Conservation (phyloP, 1,140 invertebrate genomes). For the Anoplolepis gracilipes region DNA sequence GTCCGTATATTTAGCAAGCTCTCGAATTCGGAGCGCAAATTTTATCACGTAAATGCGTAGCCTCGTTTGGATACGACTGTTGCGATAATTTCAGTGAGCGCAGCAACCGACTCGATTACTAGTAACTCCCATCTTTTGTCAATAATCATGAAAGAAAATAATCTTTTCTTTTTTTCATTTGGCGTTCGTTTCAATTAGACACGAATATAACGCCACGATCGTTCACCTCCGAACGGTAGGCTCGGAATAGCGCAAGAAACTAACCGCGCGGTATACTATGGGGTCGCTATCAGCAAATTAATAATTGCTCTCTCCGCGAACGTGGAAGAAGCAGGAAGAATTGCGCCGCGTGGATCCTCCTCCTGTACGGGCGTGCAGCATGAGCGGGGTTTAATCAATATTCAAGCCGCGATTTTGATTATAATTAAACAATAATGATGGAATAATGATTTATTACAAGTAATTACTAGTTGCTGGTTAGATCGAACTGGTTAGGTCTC, state of each 20-base stretch:
- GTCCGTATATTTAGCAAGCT: neutral
- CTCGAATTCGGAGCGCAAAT: neutral
- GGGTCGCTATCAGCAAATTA: slow-evolving; percentile 66
- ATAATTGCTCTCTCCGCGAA: slow-evolving; percentile 72
- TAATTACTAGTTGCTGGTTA: slow-evolving; percentile 82
- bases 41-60: neutral
- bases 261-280: slow-evolving; percentile 12
- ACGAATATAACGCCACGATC: slow-evolving; percentile 1
- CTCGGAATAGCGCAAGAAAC: slow-evolving; percentile 50
- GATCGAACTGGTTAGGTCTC: slow-evolving; percentile 60
- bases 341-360: slow-evolving; percentile 51
- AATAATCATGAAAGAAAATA: neutral
- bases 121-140: slow-evolving; percentile 46
- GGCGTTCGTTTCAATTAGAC: neutral
- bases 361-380: slow-evolving; percentile 59
- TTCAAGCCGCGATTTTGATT: slow-evolving; percentile 82
- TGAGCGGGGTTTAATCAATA: slow-evolving; percentile 79
- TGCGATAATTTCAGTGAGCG: neutral
- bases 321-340: slow-evolving; percentile 64
- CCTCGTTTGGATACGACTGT: neutral
- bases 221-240: slow-evolving; percentile 55
- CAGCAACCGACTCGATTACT: neutral
- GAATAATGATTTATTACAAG: slow-evolving; percentile 83
- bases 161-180: neutral
- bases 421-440: slow-evolving; percentile 84